A percentile compares a stretch with the other conserved stretches of the same genome.
Conservation (phyloP, 2,113 vertebrate genomes). For the Sinocyclocheilus grahami region DNA sequence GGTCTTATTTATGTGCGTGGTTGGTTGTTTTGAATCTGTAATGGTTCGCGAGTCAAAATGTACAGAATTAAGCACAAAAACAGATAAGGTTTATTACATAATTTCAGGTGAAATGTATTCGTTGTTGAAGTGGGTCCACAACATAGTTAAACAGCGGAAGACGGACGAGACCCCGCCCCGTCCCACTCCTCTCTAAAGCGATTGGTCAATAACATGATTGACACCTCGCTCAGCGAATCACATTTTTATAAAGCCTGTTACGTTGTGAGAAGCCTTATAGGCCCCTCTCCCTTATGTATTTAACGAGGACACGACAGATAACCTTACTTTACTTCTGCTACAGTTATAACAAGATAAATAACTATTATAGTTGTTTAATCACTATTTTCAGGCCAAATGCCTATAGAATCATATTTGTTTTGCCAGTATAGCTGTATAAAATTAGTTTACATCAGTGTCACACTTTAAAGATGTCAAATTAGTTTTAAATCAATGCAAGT, state of each 20-base stretch:
- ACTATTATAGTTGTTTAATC: constrained; percentile 53
- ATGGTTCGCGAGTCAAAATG: background rate
- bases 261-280: background rate
- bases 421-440: background rate
- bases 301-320: background rate
- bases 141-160: background rate
- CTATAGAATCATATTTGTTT: background rate
- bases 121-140: background rate
- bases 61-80: background rate
- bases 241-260: background rate
- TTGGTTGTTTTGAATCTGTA: background rate
- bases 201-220: constrained; percentile 15
- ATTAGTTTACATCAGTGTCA: background rate
- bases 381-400: background rate
- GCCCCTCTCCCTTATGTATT: background rate
- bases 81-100: background rate
- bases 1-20: background rate
- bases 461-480: background rate
- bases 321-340: background rate
- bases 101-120: background rate
- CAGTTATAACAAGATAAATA: background rate
- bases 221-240: constrained; percentile 28
- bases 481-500: background rate
- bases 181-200: background rate
- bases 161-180: background rate